phyloP scores from a whole-genome alignment of 2,888 invertebrate species.

The Girardia tigrina region DNA sequence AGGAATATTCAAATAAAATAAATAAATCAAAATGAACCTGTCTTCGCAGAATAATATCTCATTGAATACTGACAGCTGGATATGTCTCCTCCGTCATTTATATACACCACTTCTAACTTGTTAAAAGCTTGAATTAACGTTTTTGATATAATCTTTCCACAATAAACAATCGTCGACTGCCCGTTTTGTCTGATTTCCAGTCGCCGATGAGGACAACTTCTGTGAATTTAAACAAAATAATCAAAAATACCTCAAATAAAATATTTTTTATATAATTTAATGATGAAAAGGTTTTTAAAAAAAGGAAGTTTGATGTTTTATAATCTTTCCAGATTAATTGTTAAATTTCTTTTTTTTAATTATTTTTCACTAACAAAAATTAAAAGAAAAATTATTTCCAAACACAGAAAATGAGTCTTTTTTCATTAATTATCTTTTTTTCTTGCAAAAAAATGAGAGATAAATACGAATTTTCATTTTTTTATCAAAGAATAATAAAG shows the following conservation, averaged over 20 bases:
- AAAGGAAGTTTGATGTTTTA: no score
- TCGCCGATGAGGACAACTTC: slow-evolving; percentile 9
- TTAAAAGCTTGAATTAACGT: not conserved
- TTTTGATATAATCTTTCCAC: slow-evolving; percentile 4
- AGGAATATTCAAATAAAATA: not conserved
- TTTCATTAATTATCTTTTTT: no score
- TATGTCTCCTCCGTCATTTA: slow-evolving; percentile 6
- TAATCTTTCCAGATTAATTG: no score
- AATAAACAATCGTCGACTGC: not conserved
- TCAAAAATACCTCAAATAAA: not conserved
- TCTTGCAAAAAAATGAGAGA: no score
- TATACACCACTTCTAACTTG: slow-evolving; percentile 2
- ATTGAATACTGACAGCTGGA: slow-evolving; percentile 17
- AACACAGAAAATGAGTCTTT: no score
- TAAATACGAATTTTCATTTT: no score
- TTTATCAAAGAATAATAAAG: no score
- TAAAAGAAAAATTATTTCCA: no score
- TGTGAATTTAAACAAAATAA: not conserved
- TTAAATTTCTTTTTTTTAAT: no score
- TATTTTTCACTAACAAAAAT: no score
- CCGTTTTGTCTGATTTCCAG: slow-evolving; percentile 8
- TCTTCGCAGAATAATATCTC: not conserved
- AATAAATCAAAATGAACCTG: not conserved
- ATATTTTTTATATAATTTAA: no score
- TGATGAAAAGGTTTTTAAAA: no score